Evolutionary conservation across 2,888 invertebrate genomes (phyloP), one percentile per base, ranked within the genome.

Genomic region (Diaphora mendica): DNA sequence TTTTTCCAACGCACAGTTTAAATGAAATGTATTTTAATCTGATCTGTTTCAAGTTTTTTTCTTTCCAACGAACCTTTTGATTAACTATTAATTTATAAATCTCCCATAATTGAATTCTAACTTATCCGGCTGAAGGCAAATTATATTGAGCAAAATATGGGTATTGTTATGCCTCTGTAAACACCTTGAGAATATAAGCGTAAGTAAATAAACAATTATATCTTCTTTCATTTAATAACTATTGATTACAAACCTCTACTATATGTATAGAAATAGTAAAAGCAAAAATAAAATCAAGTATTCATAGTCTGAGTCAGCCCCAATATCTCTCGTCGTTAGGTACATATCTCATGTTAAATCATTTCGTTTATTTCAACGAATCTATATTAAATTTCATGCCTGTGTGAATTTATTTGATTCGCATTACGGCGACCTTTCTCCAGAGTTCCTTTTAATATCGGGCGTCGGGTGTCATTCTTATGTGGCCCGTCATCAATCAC

Each of bases 381-480:
- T 70, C 77, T 79, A 75, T 82, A 82, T 85, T 80, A 82, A 83
- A 85, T 82, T 80, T 78, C 75, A 85, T 77, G 76, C 71, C 64
- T 83, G 76, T 79, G 79, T 79, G 82, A 82, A 83, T 85, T 77
- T 79, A 81, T 85, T 79, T 84, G 82, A 84, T 84, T 85, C 80
- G 71, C 78, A 80, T 85, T 77, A 80, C 72, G 71, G 15, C 64
- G 69, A 59, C 71, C 65, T 70, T 71, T 71, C 74, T 66, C 67
- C 71, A 55, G 77, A 73, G 72, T 78, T 78, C 70, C 74, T 78
- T 80, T 84, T 82, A 84, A 84, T 82, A 85, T 77, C 74, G 76
- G 48, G 72, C 79, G 75, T 69, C 73, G 78, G 73, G 72, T 81
- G 79, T 84, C 84, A 77, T 64, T 76, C 77, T 71, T 71, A 69